phyloP scores from a whole-genome alignment of 2,797 vertebrate species.

The Tokudaia tokunoshimensis region DNA sequence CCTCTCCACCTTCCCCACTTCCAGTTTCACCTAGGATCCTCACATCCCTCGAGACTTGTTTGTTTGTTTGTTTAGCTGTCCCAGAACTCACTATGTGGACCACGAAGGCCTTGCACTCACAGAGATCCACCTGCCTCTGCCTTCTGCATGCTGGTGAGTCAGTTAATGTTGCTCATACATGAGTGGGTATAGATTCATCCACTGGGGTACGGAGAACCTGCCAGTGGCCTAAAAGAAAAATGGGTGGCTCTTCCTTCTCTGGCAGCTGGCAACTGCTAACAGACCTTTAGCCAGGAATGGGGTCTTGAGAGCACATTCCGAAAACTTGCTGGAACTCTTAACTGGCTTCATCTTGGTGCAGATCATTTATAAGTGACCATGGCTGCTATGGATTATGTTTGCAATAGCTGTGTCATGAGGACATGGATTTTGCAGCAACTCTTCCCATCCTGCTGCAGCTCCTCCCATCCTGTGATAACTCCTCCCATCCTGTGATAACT shows the following conservation, averaged over 20 bases:
- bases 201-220: not conserved
- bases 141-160: not conserved
- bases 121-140: not conserved
- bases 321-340: not conserved
- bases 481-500: too few species aligned
- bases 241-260: not conserved
- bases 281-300: not conserved
- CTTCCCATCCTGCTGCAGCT: not conserved
- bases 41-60: not conserved
- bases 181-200: not conserved
- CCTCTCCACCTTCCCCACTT: not conserved
- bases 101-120: not conserved
- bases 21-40: not conserved
- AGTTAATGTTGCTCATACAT: not conserved
- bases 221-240: not conserved
- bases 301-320: not conserved
- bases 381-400: not conserved
- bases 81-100: not conserved
- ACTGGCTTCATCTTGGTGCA: not conserved
- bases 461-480: too few species aligned
- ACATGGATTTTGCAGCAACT: rapidly evolving
- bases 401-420: not conserved
- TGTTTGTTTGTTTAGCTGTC: not conserved
- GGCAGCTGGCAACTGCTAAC: not conserved
- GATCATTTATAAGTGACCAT: not conserved